Base-by-base conservation (phyloP, 2,888 invertebrate species). In the Magallana nippona region DNA sequence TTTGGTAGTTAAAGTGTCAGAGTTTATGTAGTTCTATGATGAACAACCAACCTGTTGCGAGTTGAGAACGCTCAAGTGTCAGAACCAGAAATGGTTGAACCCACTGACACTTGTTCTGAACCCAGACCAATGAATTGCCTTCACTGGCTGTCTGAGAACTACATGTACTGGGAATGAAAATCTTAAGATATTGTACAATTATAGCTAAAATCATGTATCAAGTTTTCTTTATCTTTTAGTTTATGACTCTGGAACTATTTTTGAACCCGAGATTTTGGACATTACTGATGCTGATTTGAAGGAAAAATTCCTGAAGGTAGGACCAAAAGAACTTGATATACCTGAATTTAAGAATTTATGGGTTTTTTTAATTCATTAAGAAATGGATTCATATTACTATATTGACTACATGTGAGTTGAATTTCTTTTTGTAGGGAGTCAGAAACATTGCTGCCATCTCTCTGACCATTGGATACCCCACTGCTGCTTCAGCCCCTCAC, bases 161-260 rank as follows among this genome's bases (percentile, higher is more conserved):
- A 22, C 2, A 10, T 8, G 44, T 44, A 44, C 44, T 8, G 44
- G 44, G 5, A 44, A 3, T 44, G 44, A 44, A 44, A 44, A 5
- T 44, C 5, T 44, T 8, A 8, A 44, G 8, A 44, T 44, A 8
- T 44, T 44, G 44, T 44, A 3, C 8, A 44, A n/a, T 60, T 60
- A 60, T 60, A n/a, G 27, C 3, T 10, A 27, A 2, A 22, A 63
- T 63, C 22, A 15, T 27, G 1, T 15, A 10, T 2, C 15, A 13
- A 13, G 1, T 55, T 57, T 1, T 79, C 87, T 83, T 84, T 17
- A 79, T 55, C 44, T 89, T 87, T 10, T 89, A 93, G 99, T 99
- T 1, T 99, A 99, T 92, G 99, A 99, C 94, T 98, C 98, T 88
- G 99, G 99, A 85, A 98, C 99, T 90, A 97, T 99, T 93, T 99